A percentile compares a stretch with the other conserved stretches of the same genome.
phyloP scores from a whole-genome alignment of 2,113 vertebrate genomes.

The Ceratotherium simum region DNA sequence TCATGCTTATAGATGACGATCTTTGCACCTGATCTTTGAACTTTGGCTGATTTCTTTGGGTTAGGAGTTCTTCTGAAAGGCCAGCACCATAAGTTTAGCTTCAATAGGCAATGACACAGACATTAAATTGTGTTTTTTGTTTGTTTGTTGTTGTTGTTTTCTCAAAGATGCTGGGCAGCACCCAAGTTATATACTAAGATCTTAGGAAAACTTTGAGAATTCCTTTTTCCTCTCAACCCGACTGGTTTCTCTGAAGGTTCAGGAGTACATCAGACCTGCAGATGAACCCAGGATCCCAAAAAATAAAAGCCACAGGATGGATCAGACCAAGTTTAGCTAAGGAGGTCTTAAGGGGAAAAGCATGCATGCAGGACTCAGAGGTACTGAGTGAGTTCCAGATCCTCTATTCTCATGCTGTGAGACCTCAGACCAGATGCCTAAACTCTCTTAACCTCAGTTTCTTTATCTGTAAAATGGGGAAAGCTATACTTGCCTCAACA shows the following conservation, averaged over 20 bases:
- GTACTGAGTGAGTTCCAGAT: neutral
- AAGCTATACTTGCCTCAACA: neutral
- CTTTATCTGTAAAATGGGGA: constrained; percentile 50
- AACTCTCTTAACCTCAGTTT: constrained; percentile 37
- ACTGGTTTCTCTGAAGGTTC: neutral
- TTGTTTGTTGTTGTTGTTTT: constrained; percentile 32
- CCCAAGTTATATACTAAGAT: neutral
- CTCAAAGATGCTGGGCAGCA: neutral
- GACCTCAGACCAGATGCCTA: neutral
- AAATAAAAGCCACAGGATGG: neutral
- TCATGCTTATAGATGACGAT: neutral
- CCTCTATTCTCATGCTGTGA: neutral
- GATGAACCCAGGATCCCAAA: neutral
- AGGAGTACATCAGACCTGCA: neutral
- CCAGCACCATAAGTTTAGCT: neutral
- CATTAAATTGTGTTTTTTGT: neutral
- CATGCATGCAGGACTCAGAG: neutral
- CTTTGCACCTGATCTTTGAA: neutral
- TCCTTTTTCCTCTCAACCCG: neutral
- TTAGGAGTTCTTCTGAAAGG: neutral
- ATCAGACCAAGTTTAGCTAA: neutral
- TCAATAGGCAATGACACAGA: neutral
- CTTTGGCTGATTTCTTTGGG: neutral
- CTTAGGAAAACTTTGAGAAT: neutral
- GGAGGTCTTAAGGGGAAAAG: neutral